Conservation (phyloP, 2,888 invertebrate genomes). For the Cataglyphis altisquamis region DNA sequence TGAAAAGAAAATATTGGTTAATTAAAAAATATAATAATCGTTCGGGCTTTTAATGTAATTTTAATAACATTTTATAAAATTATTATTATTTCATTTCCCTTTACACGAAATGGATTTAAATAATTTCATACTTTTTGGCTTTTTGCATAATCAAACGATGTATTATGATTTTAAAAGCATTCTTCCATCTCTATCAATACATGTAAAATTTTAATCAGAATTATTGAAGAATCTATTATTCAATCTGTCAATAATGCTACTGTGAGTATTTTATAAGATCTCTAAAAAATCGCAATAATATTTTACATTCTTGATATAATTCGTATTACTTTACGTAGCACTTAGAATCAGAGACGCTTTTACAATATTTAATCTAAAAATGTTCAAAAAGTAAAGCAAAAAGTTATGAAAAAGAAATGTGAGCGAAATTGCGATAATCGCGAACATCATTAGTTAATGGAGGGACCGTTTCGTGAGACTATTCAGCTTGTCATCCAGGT, state of each 20-base stretch:
- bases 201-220: conserved; percentile 15
- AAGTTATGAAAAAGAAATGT: not conserved
- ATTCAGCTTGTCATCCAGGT: conserved; percentile 72
- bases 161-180: conserved; percentile 4
- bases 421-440: not conserved
- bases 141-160: not conserved
- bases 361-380: not conserved
- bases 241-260: conserved; percentile 8
- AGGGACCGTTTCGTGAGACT: conserved; percentile 50
- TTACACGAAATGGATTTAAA: conserved; percentile 19
- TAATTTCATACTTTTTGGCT: not conserved
- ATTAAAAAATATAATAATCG: conserved; percentile 28
- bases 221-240: conserved; percentile 29
- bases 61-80: conserved; percentile 21
- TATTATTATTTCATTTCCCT: conserved; percentile 9
- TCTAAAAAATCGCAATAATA: not conserved
- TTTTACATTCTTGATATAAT: conserved; percentile 1
- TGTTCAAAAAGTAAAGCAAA: not conserved
- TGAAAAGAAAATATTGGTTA: not conserved
- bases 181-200: not conserved
- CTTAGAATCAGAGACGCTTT: not conserved
- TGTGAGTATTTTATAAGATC: conserved; percentile 2
- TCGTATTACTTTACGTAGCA: not conserved
- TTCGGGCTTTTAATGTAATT: not conserved
- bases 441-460: conserved; percentile 2